Evolutionary conservation across 2,797 vertebrate genomes (phyloP), one percentile per base, ranked within the genome.

Genomic region (Ficedula albicollis): DNA sequence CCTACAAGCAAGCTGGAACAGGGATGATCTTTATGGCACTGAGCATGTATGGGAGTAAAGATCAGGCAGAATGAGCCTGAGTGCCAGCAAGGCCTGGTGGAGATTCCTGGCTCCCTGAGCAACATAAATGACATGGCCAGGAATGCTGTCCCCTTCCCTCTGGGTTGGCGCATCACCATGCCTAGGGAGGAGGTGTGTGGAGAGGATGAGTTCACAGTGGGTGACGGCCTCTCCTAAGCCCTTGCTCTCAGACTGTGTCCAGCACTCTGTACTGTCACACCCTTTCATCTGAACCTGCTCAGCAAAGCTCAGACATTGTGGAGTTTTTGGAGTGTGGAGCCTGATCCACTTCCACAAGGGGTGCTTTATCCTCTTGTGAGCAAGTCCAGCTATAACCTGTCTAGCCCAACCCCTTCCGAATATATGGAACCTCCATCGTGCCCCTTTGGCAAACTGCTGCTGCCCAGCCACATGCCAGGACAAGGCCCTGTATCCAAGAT

Each of bases 151-250:
- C 44, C 73, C 56, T 88, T 92, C 76, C 36, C 15, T 63, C 30
- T 10, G n/a, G 39, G 49, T 6, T 32, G 59, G 38, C 34, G 41
- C 26, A 4, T 38, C 49, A 13, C 30, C 8, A 3, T 25, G 73
- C 39, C 39, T 3, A 46, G 66, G 66, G 54, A 88, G 46, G 48
- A 83, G 55, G 55, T 17, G 2, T 0, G 0, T 0, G 0, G 39
- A 83, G 48, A 79, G 32, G 41, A n/a, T 5, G 13, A 84, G 55
- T 13, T 41, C 11, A 0, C 19, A 25, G 38, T 5, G 41, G 43
- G 38, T 46, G 55, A 66, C 52, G 56, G 14, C n/a, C 10, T 77
- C 7, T 54, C 34, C 29, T 19, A 52, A 67, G 36, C 41, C 46
- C 30, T 55, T n/a, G 8, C 30, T 81, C 29, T 26, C 56, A 66